phyloP scores from a whole-genome alignment of 2,888 invertebrate genomes.

The Pristionchus fissidentatus region DNA sequence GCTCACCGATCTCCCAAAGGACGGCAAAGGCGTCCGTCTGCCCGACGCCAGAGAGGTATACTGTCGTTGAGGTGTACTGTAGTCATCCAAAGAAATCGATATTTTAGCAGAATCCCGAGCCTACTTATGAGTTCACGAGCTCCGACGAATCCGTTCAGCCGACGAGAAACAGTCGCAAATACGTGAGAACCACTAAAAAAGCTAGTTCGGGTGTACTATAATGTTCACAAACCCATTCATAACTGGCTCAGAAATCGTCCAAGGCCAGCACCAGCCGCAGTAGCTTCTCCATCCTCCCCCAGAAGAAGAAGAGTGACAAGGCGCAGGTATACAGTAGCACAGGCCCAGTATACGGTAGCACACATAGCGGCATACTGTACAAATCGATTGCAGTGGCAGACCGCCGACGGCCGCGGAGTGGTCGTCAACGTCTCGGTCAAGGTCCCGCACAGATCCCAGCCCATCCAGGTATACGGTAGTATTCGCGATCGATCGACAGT shows the following conservation, averaged over 20 bases:
- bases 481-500: no score
- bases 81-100: not conserved
- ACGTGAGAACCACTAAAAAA: no score
- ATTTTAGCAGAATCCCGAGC: not conserved
- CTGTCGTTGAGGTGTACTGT: no score
- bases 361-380: not conserved
- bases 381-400: not conserved
- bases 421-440: not conserved
- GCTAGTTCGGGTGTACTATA: not conserved
- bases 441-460: not conserved
- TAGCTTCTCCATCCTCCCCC: no score
- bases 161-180: not conserved
- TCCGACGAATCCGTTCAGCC: not conserved
- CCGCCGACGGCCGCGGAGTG: not conserved
- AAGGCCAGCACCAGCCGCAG: no score
- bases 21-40: not conserved
- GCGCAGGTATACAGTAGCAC: no score
- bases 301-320: no score
- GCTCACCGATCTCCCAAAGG: not conserved
- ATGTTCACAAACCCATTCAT: no score
- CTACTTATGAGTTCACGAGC: not conserved
- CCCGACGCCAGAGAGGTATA: not conserved
- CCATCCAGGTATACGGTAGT: no score
- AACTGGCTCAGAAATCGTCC: no score
- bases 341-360: no score